Percentiles rank a stretch among this genome's conserved stretches.
Conservation (phyloP, 1,140 invertebrate genomes). For the Leptinotarsa undecemlineata region DNA sequence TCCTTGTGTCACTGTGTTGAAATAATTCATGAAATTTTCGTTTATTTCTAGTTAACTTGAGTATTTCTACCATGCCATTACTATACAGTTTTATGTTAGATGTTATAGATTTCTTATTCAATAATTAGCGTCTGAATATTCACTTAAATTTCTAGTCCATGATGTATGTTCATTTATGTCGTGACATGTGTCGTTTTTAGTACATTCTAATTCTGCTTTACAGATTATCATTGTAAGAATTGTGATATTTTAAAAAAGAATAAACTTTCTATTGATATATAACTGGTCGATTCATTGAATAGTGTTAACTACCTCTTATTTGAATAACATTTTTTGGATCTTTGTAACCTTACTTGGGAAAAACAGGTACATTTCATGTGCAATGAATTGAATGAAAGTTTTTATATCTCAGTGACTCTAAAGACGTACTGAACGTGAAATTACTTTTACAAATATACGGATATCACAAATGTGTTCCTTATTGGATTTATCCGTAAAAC, state of each 20-base stretch:
- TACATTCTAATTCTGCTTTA: not conserved
- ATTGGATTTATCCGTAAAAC: too few species aligned
- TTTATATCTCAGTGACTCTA: too few species aligned
- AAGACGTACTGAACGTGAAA: too few species aligned
- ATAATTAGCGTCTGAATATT: not conserved
- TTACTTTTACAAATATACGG: too few species aligned
- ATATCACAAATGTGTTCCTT: too few species aligned
- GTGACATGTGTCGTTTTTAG: not conserved
- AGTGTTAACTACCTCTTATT: too few species aligned
- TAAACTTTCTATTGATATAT: not conserved
- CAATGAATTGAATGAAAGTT: too few species aligned
- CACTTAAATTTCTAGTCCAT: constrained; percentile 3
- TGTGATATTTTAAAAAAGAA: constrained; percentile 3
- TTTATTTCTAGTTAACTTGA: not conserved
- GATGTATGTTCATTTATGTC: not conserved
- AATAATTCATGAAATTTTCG: too few species aligned
- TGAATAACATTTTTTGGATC: too few species aligned
- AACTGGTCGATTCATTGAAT: not conserved
- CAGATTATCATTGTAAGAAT: not conserved
- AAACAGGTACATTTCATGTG: too few species aligned
- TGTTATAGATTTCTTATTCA: not conserved
- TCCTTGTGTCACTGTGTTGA: too few species aligned
- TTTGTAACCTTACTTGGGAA: too few species aligned
- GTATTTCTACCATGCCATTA: not conserved
- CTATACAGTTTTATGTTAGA: not conserved